Evolutionary conservation across 2,113 vertebrate genomes (phyloP).

Genomic region (Glareola pratincola): DNA sequence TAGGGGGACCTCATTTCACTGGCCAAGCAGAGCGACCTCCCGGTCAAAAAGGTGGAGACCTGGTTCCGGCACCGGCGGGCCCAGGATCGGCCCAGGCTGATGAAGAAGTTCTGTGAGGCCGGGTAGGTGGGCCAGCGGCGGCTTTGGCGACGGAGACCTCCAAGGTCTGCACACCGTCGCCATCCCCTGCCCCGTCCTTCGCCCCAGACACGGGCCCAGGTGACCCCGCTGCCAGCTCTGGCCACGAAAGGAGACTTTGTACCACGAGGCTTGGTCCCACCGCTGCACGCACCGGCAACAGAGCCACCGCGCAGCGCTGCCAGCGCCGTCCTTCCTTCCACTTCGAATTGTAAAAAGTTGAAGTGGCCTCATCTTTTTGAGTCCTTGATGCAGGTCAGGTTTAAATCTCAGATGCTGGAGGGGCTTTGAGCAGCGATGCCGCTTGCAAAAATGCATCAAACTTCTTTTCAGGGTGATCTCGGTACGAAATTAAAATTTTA

Average conservation of each 20-base stretch:
- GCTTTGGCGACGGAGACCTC: neutral
- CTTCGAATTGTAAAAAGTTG: neutral
- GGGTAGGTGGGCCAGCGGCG: neutral
- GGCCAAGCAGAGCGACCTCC: neutral
- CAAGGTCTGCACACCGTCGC: neutral
- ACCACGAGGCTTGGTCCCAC: neutral
- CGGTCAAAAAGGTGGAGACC: neutral
- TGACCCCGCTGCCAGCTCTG: neutral
- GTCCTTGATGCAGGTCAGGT: neutral
- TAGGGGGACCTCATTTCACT: neutral
- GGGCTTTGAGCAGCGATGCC: neutral
- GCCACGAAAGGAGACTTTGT: neutral
- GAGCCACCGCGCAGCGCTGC: neutral
- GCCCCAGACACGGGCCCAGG: neutral
- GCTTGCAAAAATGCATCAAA: neutral
- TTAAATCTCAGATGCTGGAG: neutral
- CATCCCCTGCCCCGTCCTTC: neutral
- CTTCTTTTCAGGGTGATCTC: neutral
- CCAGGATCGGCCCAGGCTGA: neutral
- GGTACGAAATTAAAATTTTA: neutral
- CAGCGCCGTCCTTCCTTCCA: neutral
- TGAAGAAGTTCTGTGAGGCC: neutral
- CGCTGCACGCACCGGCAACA: neutral
- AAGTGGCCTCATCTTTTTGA: neutral
- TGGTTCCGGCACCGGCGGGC: neutral